Conservation (phyloP, 2,797 vertebrate species). For the Mionectes olivaceus region DNA sequence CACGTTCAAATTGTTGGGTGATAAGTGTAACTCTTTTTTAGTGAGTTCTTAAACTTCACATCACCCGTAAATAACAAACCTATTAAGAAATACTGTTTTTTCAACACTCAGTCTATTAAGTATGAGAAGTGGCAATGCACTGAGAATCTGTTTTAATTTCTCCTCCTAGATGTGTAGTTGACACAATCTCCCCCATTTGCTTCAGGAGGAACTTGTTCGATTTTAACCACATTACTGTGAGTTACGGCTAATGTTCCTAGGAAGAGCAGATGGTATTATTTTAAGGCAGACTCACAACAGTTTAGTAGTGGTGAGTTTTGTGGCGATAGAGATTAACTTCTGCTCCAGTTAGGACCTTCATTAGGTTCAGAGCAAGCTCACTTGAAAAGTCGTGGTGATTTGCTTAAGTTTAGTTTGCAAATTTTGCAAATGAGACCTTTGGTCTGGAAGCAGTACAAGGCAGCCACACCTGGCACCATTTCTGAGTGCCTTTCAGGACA, state of each 20-base stretch:
- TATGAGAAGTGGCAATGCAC: neutral
- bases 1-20: neutral
- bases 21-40: neutral
- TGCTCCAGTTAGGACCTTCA: neutral
- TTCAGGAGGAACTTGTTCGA: neutral
- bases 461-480: neutral
- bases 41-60: neutral
- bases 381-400: neutral
- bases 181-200: neutral
- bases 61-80: slow-evolving; percentile 37
- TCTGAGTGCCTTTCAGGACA: neutral
- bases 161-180: neutral
- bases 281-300: neutral
- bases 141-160: neutral
- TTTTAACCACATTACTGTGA: neutral
- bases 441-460: neutral
- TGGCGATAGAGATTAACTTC: neutral
- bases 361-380: neutral
- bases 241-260: neutral
- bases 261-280: neutral
- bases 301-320: neutral
- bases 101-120: neutral
- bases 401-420: neutral
- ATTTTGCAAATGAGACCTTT: neutral
- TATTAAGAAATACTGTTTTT: slow-evolving; percentile 7